phyloP scores from a whole-genome alignment of 2,797 vertebrate species.

The Molossus alvarezi region DNA sequence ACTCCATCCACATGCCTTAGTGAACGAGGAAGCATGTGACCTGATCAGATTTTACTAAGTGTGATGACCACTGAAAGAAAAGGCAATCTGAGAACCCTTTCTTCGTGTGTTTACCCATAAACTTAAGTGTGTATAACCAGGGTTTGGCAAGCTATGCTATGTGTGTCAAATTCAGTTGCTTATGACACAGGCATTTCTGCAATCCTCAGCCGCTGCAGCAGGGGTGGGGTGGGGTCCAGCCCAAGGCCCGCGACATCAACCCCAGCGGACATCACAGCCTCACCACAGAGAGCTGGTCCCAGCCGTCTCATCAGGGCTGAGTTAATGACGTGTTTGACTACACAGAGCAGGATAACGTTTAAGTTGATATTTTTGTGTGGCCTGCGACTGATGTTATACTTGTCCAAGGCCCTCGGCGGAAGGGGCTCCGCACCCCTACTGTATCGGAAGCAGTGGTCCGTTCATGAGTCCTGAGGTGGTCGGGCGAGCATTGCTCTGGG shows the following conservation, averaged over 20 bases:
- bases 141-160: background rate
- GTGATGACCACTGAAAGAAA: background rate
- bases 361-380: no score
- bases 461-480: background rate
- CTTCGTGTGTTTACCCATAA: background rate
- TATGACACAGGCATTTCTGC: background rate
- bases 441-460: background rate
- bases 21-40: background rate
- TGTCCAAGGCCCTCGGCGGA: no score
- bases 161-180: background rate
- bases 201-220: background rate
- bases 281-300: no score
- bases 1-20: background rate
- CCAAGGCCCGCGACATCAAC: no score
- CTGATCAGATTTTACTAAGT: constrained; percentile 3
- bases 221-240: no score
- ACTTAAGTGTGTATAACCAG: background rate
- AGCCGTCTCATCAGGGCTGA: no score
- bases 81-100: background rate
- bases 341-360: no score
- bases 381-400: no score
- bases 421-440: no score
- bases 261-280: no score
- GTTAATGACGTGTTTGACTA: no score
- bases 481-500: background rate